These are phyloP conservation scores for Microctonus aethiopoides DNA, from an alignment of 2,888 invertebrate genomes.

Conservation along the genomic window DNA sequence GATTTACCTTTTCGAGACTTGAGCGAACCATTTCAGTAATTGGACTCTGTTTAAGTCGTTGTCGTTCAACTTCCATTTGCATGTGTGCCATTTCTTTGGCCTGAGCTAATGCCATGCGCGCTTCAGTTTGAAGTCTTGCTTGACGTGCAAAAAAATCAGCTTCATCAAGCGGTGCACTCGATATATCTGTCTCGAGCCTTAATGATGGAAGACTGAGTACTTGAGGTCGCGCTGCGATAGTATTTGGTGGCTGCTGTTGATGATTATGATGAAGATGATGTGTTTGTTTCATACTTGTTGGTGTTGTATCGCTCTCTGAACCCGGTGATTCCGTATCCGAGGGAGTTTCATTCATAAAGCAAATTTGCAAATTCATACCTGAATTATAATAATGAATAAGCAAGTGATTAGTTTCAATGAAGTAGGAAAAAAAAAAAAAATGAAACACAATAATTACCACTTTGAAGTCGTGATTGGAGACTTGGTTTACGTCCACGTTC, in stretches of 20 bases:
- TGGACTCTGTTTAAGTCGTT: slow-evolving; percentile 79
- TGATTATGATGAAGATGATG: slow-evolving; percentile 35
- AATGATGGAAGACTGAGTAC: slow-evolving; percentile 61
- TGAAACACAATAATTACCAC: slow-evolving; percentile 70
- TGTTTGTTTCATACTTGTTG: slow-evolving; percentile 45
- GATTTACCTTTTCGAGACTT: slow-evolving; percentile 77
- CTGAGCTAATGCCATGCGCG: slow-evolving; percentile 86
- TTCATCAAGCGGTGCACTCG: slow-evolving; percentile 69
- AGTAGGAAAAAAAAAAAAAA: slow-evolving; percentile 2
- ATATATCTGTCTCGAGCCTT: slow-evolving; percentile 53
- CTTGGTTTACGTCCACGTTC: slow-evolving; percentile 87
- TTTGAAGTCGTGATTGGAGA: slow-evolving; percentile 87
- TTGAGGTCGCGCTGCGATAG: slow-evolving; percentile 53
- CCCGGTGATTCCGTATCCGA: slow-evolving; percentile 85
- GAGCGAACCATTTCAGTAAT: slow-evolving; percentile 88
- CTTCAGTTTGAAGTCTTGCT: slow-evolving; percentile 86
- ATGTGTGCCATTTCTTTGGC: slow-evolving; percentile 92
- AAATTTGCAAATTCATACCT: slow-evolving; percentile 95
- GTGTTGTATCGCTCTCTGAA: slow-evolving; percentile 74
- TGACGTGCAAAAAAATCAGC: slow-evolving; percentile 83
- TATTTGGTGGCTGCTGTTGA: slow-evolving; percentile 35
- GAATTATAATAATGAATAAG: too few relatives aligned
- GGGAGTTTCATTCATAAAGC: slow-evolving; percentile 94
- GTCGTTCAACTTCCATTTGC: slow-evolving; percentile 88
- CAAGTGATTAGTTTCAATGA: neutral